phyloP scores from a whole-genome alignment of 1,140 invertebrate species.

The Hypothenemus hampei region DNA sequence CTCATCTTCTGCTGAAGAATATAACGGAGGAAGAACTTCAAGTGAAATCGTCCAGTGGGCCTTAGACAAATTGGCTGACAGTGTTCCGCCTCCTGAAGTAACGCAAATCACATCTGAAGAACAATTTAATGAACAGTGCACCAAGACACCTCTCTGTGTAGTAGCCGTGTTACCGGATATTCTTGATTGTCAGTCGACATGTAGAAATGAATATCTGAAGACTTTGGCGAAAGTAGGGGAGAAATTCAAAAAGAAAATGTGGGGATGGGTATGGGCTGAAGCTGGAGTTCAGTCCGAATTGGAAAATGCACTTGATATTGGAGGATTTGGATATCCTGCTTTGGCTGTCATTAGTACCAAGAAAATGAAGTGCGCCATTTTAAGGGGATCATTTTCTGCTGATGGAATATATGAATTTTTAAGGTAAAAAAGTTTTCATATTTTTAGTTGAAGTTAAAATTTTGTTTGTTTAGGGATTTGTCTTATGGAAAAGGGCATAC shows the following conservation, averaged over 20 bases:
- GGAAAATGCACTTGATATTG: constrained; percentile 84
- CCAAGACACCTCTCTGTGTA: constrained; percentile 85
- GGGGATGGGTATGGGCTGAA: constrained; percentile 65
- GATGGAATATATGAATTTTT: constrained; percentile 68
- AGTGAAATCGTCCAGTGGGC: constrained; percentile 91
- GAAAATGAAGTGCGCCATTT: constrained; percentile 93
- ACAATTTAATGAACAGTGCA: constrained; percentile 69
- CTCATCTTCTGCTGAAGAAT: constrained; percentile 68
- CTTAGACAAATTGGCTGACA: constrained; percentile 78
- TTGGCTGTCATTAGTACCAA: constrained; percentile 95
- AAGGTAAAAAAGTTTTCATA: constrained; percentile 26
- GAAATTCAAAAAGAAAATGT: constrained; percentile 92
- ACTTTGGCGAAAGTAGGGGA: constrained; percentile 75
- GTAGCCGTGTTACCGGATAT: constrained; percentile 94
- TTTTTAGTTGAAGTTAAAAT: not conserved
- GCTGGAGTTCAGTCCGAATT: constrained; percentile 61
- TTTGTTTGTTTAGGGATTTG: constrained; percentile 69
- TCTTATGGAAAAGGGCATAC: constrained; percentile 93
- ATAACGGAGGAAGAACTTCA: constrained; percentile 85
- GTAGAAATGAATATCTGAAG: constrained; percentile 84
- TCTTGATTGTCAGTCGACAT: constrained; percentile 92
- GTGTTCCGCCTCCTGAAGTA: constrained; percentile 86
- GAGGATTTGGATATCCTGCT: constrained; percentile 87
- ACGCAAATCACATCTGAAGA: constrained; percentile 60
- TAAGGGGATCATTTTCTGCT: constrained; percentile 91